Conservation (phyloP, 2,797 vertebrate genomes). For the Neosilurus mollespiculum region DNA sequence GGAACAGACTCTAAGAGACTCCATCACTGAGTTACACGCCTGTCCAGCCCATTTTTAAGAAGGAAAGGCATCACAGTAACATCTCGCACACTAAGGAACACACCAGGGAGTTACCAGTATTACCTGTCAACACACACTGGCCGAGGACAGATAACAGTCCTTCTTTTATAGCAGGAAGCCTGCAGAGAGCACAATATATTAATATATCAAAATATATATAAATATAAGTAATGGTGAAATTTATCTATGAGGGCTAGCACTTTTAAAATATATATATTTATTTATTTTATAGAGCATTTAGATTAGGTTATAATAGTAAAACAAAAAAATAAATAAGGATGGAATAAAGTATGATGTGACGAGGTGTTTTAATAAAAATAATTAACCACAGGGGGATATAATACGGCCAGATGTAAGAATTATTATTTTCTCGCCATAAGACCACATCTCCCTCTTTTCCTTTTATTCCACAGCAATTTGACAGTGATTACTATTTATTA, state of each 20-base stretch:
- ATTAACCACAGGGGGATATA: neutral
- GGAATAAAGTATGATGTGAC: neutral
- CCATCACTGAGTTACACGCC: constrained; percentile 46
- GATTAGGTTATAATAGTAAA: neutral
- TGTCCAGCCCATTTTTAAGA: constrained; percentile 45
- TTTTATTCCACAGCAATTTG: neutral
- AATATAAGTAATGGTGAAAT: neutral
- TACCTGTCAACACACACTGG: constrained; percentile 8
- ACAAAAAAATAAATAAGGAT: neutral
- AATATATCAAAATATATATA: no score
- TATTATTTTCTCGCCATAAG: neutral
- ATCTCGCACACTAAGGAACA: constrained; percentile 7
- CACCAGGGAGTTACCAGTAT: constrained; percentile 3
- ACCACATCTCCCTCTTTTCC: neutral
- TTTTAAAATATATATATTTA: neutral
- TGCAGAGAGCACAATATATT: neutral
- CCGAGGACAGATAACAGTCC: neutral
- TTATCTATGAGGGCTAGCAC: neutral
- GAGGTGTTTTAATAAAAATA: neutral
- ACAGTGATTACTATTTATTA: neutral
- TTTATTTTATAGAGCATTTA: neutral
- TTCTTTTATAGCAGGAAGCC: constrained; percentile 1
- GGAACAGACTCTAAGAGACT: constrained; percentile 47
- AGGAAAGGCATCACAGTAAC: constrained; percentile 41
- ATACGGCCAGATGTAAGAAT: neutral